Conservation (phyloP, 2,888 invertebrate genomes). For the Perdita meconis region DNA sequence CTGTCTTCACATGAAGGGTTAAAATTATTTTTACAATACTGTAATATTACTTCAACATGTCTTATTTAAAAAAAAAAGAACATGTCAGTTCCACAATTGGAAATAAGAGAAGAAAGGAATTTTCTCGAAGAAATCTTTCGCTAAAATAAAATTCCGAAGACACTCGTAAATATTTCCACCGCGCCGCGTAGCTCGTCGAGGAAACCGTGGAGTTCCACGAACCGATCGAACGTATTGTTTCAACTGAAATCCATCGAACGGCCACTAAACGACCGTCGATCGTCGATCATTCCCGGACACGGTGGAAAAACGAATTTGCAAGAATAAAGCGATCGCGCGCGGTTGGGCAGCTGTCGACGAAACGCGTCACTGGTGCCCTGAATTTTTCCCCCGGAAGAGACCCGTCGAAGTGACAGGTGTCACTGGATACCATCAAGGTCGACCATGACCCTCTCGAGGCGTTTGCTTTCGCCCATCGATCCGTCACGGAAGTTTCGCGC, state of each 20-base stretch:
- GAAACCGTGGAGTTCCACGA: neutral
- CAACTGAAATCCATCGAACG: slow-evolving; percentile 11
- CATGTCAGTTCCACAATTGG: too few species aligned
- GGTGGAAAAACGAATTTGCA: slow-evolving; percentile 39
- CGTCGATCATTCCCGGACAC: slow-evolving; percentile 45
- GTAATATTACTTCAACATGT: too few species aligned
- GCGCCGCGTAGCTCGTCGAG: too few species aligned
- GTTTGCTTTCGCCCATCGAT: slow-evolving; percentile 65
- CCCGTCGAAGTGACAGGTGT: slow-evolving; percentile 53
- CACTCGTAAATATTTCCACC: too few species aligned
- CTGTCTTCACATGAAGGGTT: too few species aligned
- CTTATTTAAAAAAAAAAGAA: too few species aligned
- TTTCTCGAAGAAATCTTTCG: too few species aligned
- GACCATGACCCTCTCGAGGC: slow-evolving; percentile 71
- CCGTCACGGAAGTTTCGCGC: slow-evolving; percentile 53
- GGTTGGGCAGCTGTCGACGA: neutral
- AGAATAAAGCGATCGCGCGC: slow-evolving; percentile 19
- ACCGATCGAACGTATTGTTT: slow-evolving; percentile 1
- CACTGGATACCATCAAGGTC: slow-evolving; percentile 62
- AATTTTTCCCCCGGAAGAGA: slow-evolving; percentile 35
- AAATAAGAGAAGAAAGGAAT: too few species aligned
- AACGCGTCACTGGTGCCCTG: slow-evolving; percentile 11
- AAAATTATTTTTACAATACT: too few species aligned
- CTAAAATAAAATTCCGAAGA: too few species aligned
- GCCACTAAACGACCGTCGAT: slow-evolving; percentile 29